Evolutionary conservation across 2,797 vertebrate species (phyloP).

Genomic region (Acropternis orthonyx): DNA sequence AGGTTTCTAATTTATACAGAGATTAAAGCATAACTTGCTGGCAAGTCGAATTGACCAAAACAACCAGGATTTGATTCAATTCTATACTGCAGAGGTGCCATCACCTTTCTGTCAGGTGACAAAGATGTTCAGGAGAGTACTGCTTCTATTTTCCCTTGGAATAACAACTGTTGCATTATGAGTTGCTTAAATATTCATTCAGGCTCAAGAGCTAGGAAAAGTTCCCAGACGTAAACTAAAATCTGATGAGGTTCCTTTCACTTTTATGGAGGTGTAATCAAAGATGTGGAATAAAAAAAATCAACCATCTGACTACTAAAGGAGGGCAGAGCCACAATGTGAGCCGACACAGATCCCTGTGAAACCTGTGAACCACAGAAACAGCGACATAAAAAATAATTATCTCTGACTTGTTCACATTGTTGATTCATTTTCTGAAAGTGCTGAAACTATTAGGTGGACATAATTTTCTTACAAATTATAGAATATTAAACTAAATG

Average conservation of each 20-base stretch:
- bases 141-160: conserved; percentile 45
- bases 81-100: conserved; percentile 59
- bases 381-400: not conserved
- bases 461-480: not conserved
- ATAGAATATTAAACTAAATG: not conserved
- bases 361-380: not conserved
- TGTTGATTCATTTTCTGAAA: not conserved
- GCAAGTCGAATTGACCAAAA: conserved; percentile 70
- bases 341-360: not conserved
- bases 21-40: conserved; percentile 49
- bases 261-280: conserved; percentile 24
- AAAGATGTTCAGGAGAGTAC: conserved; percentile 2
- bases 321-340: not conserved
- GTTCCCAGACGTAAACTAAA: conserved; percentile 39
- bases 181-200: conserved; percentile 58
- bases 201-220: not conserved
- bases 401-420: not conserved
- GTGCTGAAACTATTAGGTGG: not conserved
- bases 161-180: conserved; percentile 54
- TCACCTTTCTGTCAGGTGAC: conserved; percentile 68
- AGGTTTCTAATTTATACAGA: conserved; percentile 66
- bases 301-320: conserved; percentile 3
- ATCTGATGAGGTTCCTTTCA: conserved; percentile 46
- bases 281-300: not conserved
- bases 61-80: conserved; percentile 72